Evolutionary conservation across 2,113 vertebrate species (phyloP).

Genomic region (Sigmodon hispidus): DNA sequence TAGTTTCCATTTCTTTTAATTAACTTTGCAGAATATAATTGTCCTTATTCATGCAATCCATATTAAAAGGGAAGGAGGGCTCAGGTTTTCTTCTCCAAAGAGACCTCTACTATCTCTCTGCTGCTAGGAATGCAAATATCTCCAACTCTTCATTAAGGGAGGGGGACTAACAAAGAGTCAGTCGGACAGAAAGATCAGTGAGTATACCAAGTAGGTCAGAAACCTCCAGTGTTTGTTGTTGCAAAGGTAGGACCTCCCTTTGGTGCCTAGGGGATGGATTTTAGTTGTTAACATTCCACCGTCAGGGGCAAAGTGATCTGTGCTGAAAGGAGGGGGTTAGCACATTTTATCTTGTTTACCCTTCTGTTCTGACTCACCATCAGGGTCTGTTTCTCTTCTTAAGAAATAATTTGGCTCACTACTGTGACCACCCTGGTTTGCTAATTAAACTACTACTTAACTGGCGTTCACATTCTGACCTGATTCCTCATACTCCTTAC

Average conservation of each 20-base stretch:
- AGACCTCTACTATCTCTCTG: not conserved
- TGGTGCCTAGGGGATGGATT: not conserved
- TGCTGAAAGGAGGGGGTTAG: constrained; percentile 34
- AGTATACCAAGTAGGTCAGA: not conserved
- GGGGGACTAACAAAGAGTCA: constrained; percentile 1
- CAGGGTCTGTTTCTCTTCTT: constrained; percentile 62
- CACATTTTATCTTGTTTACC: constrained; percentile 73
- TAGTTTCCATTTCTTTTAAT: not conserved
- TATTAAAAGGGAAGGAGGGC: not conserved
- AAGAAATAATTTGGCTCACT: constrained; percentile 40
- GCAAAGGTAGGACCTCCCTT: not conserved
- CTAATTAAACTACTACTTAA: constrained; percentile 2
- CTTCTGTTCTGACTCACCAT: constrained; percentile 52
- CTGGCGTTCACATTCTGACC: not conserved
- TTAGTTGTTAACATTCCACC: constrained; percentile 61
- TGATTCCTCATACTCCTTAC: not conserved
- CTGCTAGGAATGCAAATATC: not conserved
- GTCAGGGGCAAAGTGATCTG: not conserved
- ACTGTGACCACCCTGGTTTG: constrained; percentile 20
- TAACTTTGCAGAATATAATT: not conserved
- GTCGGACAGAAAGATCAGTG: constrained; percentile 6
- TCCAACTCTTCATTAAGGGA: not conserved
- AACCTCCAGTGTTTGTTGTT: constrained; percentile 54
- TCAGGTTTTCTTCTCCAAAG: not conserved
- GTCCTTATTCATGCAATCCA: not conserved